Percentiles rank a stretch among this genome's conserved stretches.
These are phyloP conservation scores for Trialeurodes vaporariorum DNA, from an alignment of 1,140 invertebrate species.

Conservation along the genomic window DNA sequence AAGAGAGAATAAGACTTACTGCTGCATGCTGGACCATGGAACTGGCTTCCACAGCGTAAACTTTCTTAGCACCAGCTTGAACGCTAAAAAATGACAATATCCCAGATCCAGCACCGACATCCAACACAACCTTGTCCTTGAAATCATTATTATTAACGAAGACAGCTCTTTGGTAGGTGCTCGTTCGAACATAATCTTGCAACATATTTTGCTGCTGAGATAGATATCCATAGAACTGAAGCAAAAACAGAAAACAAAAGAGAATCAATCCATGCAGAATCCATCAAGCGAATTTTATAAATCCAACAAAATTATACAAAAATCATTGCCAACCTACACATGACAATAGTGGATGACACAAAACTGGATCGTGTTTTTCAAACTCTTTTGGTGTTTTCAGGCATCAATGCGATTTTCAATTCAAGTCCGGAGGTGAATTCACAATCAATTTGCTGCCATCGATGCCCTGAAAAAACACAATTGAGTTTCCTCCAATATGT, in stretches of 20 bases:
- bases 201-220: conserved; percentile 99
- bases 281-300: conserved; percentile 1
- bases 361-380: too few relatives aligned
- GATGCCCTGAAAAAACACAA: too few relatives aligned
- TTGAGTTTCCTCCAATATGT: too few relatives aligned
- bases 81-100: conserved; percentile 97
- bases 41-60: conserved; percentile 97
- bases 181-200: conserved; percentile 96
- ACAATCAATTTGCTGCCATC: too few relatives aligned
- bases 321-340: too few relatives aligned
- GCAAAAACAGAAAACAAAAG: conserved; percentile 19
- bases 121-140: conserved; percentile 80
- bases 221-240: conserved; percentile 96
- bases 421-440: too few relatives aligned
- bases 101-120: conserved; percentile 94
- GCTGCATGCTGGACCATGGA: conserved; percentile 97
- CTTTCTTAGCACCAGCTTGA: conserved; percentile 91
- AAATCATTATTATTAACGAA: conserved; percentile 89
- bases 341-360: background rate
- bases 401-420: too few relatives aligned
- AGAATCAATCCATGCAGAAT: too few relatives aligned
- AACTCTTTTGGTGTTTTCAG: too few relatives aligned
- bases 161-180: conserved; percentile 96
- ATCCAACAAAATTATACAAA: conserved; percentile 3
- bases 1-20: conserved; percentile 35